These are phyloP conservation scores for Misgurnus anguillicaudatus DNA, from an alignment of 2,113 vertebrate genomes.

Conservation along the genomic window DNA sequence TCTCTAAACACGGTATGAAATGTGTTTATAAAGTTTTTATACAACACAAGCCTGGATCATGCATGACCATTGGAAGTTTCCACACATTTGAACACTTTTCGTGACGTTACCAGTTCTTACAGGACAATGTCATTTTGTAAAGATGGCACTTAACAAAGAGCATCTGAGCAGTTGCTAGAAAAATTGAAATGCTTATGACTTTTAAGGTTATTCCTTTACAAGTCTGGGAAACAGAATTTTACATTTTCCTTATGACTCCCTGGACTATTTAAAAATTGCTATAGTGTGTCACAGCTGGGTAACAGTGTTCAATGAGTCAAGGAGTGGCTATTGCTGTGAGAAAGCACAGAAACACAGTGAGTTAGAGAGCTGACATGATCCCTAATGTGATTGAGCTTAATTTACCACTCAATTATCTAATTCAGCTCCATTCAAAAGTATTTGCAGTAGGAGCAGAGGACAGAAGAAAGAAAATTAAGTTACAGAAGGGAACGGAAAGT, in stretches of 20 bases:
- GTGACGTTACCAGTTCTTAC: too few relatives aligned
- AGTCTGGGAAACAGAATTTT: too few relatives aligned
- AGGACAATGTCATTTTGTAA: too few relatives aligned
- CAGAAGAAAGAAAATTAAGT: not conserved
- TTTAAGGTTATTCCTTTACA: too few relatives aligned
- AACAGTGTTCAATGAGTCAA: slow-evolving; percentile 9
- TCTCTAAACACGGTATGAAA: not conserved
- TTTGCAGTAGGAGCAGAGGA: slow-evolving; percentile 6
- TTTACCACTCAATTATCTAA: slow-evolving; percentile 51
- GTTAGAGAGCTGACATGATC: slow-evolving; percentile 13
- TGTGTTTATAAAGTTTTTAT: not conserved
- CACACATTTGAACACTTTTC: too few relatives aligned
- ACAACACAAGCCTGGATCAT: not conserved
- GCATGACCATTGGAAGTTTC: not conserved
- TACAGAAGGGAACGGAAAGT: slow-evolving; percentile 1
- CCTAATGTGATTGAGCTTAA: slow-evolving; percentile 47
- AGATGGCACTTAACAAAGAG: too few relatives aligned
- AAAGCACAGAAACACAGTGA: not conserved
- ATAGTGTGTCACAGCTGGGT: not conserved
- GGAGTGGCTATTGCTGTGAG: slow-evolving; percentile 33
- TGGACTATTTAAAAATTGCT: not conserved
- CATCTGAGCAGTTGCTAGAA: too few relatives aligned
- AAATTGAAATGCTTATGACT: too few relatives aligned
- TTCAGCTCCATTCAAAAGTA: slow-evolving; percentile 9
- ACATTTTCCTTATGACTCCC: too few relatives aligned